Base-by-base conservation (phyloP, 1,140 invertebrate species). In the Brachionus calyciflorus region DNA sequence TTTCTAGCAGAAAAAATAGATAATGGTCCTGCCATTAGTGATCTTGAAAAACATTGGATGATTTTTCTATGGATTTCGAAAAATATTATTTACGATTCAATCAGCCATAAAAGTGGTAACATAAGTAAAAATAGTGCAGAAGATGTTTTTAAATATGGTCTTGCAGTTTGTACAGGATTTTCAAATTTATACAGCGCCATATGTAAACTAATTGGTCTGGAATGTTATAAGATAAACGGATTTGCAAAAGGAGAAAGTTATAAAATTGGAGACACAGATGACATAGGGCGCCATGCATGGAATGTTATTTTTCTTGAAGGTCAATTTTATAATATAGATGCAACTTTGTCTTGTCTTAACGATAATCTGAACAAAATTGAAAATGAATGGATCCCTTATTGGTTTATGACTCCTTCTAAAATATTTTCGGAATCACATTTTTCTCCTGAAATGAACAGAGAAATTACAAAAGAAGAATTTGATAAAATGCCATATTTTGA, bases 11-110 rank as follows among this genome's bases (percentile, higher is more conserved):
- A 21, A 3, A 12, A 19, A 21, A 51, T 51, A 21, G 17, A 51
- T 12, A 51, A 51, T 51, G 49, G 49, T 2, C 49, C 49, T 5
- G 49, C 49, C 6, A 21, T 51, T 1, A 51, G 12, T 51, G 49
- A 51, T 21, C 9, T 51, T 2, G 49, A 51, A 51, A 51, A 53
- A 53, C 28, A 24, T 53, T 53, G 51, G 51, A 55, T 55, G 51
- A 55, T 55, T 26, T 55, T 55, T 55, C 30, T 55, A 26, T 55
- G 51, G 51, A 55, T 55, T 55, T 28, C 51, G 24, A n/a, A 55
- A 26, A 55, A 55, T 26, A 55, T 55, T 28, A 55, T 10, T 55
- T 55, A 55, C 24, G n/a, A 55, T 55, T 12, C 51, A 6, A 55
- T 24, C 14, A n/a, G 51, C 21, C 6, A 1, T 26, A 26, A 55